These are phyloP conservation scores for Dryas iulia DNA, from an alignment of 1,140 invertebrate genomes.

Conservation along the genomic window DNA sequence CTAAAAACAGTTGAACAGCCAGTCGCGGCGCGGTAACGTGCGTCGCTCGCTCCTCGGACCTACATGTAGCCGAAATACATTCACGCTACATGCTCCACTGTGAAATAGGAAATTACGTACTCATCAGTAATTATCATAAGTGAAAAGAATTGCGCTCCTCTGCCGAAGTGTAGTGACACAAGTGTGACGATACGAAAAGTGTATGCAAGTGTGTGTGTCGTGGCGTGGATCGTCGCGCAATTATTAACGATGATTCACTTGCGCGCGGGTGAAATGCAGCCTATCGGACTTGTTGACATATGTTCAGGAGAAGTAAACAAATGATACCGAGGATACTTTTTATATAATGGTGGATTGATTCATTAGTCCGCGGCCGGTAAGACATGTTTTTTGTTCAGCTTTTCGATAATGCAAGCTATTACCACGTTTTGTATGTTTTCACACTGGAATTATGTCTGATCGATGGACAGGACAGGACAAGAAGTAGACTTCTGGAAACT, in stretches of 20 bases:
- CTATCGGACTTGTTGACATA: constrained; percentile 79
- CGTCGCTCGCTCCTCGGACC: constrained; percentile 51
- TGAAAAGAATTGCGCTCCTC: constrained; percentile 56
- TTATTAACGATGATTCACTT: constrained; percentile 80
- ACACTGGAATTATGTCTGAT: neutral
- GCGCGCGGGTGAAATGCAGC: constrained; percentile 78
- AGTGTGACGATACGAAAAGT: constrained; percentile 68
- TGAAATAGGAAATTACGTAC: constrained; percentile 56
- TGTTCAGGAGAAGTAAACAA: constrained; percentile 74
- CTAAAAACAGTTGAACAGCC: constrained; percentile 77
- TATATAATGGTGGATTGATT: constrained; percentile 76
- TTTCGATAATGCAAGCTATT: neutral
- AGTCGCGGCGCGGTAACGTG: constrained; percentile 64
- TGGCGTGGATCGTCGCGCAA: constrained; percentile 76
- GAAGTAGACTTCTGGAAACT: neutral
- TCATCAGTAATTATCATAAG: constrained; percentile 49
- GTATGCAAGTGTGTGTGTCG: constrained; percentile 63
- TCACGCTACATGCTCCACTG: constrained; percentile 42
- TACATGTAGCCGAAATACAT: constrained; percentile 50
- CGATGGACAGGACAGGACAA: neutral
- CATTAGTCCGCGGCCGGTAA: constrained; percentile 64
- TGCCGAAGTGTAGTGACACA: constrained; percentile 51
- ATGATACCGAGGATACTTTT: constrained; percentile 68
- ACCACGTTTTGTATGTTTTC: neutral
- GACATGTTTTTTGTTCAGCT: constrained; percentile 25